Evolutionary conservation across 2,888 invertebrate genomes (phyloP).

Genomic region (Drosophila peninsularis): DNA sequence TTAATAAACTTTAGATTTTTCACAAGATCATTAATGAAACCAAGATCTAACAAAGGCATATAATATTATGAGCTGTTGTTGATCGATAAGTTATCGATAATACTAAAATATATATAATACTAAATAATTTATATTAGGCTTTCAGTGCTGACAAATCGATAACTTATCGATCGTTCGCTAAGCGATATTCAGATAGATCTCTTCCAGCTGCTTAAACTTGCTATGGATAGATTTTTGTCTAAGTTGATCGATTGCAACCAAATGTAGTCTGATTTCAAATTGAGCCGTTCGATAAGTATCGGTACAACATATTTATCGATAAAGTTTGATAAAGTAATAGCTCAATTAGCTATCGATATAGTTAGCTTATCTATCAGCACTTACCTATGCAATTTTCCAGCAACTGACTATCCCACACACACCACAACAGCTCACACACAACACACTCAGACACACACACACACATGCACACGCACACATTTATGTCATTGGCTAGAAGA

Average conservation of each 20-base stretch:
- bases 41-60: no score
- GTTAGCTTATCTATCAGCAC: neutral
- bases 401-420: slow-evolving; percentile 21
- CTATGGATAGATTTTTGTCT: no score
- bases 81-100: neutral
- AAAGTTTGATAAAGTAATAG: neutral
- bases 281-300: neutral
- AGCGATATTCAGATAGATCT: neutral
- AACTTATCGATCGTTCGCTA: neutral
- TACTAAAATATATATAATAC: no score
- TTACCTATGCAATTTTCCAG: slow-evolving; percentile 12
- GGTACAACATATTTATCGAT: neutral
- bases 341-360: neutral
- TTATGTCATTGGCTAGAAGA: slow-evolving; percentile 40
- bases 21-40: no score
- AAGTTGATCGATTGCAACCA: no score
- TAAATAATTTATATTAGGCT: no score
- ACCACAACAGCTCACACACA: slow-evolving; percentile 21
- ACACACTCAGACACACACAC: slow-evolving; percentile 21
- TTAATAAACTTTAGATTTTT: no score
- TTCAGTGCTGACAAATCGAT: neutral
- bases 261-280: no score
- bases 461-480: slow-evolving; percentile 33
- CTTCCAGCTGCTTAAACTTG: no score
- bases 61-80: no score